A percentile compares a stretch with the other conserved stretches of the same genome.
Conservation (phyloP, 2,113 vertebrate species). For the Mesitornis unicolor region DNA sequence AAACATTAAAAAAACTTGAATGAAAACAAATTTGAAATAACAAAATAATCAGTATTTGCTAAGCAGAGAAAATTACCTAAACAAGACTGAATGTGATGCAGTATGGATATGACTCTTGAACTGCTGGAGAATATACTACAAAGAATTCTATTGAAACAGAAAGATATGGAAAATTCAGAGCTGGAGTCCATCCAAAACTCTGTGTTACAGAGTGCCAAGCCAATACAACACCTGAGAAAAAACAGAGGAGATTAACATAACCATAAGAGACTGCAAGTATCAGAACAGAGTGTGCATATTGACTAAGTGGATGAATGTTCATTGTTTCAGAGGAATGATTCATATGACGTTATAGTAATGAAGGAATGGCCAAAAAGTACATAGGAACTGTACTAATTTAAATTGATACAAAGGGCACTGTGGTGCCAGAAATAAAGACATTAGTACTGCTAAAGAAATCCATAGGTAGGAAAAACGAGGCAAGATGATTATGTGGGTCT, state of each 20-base stretch:
- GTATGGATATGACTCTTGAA: not conserved
- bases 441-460: not conserved
- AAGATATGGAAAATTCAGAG: not conserved
- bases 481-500: not conserved
- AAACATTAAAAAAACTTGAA: not conserved
- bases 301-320: not conserved
- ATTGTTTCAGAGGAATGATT: not conserved
- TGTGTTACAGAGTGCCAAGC: not conserved
- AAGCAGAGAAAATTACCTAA: not conserved
- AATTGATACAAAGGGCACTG: not conserved
- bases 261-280: not conserved
- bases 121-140: not conserved
- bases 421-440: not conserved
- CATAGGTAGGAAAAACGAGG: not conserved
- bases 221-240: not conserved
- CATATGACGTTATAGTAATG: not conserved
- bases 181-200: not conserved
- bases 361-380: not conserved
- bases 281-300: not conserved
- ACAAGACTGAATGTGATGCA: not conserved
- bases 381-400: not conserved
- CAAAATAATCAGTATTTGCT: not conserved
- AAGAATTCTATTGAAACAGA: not conserved
- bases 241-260: not conserved
- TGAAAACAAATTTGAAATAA: not conserved